phyloP scores from a whole-genome alignment of 2,113 vertebrate species.

The Bombycilla garrulus region DNA sequence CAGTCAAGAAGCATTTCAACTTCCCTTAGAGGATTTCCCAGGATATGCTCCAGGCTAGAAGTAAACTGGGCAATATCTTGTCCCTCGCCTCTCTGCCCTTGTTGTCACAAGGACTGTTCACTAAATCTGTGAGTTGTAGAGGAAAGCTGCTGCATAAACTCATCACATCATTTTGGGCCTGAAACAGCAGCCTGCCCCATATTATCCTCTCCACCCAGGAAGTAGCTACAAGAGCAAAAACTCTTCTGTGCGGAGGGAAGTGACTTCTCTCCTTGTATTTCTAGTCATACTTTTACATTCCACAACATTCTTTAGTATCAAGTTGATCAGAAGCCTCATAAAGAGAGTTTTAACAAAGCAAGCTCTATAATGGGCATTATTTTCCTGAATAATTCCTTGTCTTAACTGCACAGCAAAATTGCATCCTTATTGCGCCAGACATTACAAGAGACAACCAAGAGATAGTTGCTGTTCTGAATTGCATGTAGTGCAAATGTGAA shows the following conservation, averaged over 20 bases:
- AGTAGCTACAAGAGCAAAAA: not conserved
- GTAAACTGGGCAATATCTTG: not conserved
- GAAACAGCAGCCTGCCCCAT: not conserved
- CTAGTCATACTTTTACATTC: not conserved
- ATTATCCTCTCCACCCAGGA: not conserved
- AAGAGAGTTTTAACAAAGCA: not conserved
- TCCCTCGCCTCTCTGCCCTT: not conserved
- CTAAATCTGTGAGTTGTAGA: not conserved
- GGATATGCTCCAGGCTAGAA: not conserved
- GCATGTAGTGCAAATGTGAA: not conserved
- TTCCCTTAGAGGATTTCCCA: not conserved
- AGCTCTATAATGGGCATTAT: not conserved
- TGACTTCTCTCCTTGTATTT: not conserved
- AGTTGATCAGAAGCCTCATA: not conserved
- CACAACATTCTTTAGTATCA: not conserved
- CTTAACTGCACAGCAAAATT: not conserved
- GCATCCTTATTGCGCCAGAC: not conserved
- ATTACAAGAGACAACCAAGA: not conserved
- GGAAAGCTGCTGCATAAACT: not conserved
- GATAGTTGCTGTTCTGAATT: not conserved
- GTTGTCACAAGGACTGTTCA: not conserved
- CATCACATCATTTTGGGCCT: not conserved
- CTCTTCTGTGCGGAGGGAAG: not conserved
- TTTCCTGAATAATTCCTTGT: not conserved
- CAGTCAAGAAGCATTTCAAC: not conserved